Conservation (phyloP, 2,113 vertebrate genomes). For the Pelodiscus sinensis region DNA sequence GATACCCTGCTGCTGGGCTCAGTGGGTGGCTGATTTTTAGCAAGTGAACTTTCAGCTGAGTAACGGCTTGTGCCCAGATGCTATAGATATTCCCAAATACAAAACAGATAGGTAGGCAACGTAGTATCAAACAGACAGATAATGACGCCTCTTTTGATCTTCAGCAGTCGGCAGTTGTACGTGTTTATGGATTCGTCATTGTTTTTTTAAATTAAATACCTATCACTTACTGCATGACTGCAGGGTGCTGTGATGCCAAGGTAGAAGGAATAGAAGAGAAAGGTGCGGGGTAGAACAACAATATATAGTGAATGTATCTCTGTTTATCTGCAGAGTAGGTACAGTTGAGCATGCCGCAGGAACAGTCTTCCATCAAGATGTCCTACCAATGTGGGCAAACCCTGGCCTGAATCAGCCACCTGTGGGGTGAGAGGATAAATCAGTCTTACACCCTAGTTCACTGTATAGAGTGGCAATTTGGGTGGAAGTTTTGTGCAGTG, state of each 20-base stretch:
- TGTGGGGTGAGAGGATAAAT: neutral
- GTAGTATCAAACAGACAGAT: neutral
- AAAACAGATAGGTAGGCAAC: neutral
- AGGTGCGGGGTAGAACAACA: neutral
- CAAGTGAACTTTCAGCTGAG: neutral
- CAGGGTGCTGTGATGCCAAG: neutral
- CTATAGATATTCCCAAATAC: neutral
- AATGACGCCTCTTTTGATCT: neutral
- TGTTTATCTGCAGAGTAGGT: neutral
- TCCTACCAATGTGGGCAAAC: neutral
- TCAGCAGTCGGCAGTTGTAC: neutral
- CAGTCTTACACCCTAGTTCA: neutral
- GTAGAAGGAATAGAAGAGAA: rapidly evolving
- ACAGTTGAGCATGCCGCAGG: neutral
- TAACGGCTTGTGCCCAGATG: neutral
- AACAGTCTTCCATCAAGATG: neutral
- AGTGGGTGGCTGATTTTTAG: rapidly evolving
- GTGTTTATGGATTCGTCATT: neutral
- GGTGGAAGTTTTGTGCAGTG: neutral
- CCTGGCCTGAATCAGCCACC: neutral
- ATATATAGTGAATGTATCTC: no score
- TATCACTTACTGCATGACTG: neutral
- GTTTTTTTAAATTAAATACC: neutral
- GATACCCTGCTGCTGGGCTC: neutral
- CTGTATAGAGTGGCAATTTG: neutral